Conservation (phyloP, 2,888 invertebrate species). For the Cordilura impudica region DNA sequence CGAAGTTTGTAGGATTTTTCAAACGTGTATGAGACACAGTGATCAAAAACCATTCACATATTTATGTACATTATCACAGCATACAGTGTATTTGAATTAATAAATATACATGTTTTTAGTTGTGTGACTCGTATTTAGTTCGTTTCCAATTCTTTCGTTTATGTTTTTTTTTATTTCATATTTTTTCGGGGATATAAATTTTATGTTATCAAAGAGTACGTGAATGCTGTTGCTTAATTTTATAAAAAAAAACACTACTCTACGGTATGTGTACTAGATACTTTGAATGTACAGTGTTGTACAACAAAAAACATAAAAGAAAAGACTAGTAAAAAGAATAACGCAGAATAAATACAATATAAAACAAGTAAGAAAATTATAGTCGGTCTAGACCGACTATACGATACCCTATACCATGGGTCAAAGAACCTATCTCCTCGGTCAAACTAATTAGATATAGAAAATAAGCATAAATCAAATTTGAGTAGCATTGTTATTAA, state of each 20-base stretch:
- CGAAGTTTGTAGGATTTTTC: constrained; percentile 20
- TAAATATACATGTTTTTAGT: not conserved
- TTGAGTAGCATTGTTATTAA: no score
- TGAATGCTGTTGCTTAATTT: constrained; percentile 2
- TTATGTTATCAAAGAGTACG: constrained; percentile 48
- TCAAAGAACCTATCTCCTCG: no score
- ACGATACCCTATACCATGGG: no score
- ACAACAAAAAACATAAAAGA: no score
- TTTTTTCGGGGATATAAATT: constrained; percentile 51
- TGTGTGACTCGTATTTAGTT: constrained; percentile 35
- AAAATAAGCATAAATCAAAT: no score
- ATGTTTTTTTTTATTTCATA: constrained; percentile 1
- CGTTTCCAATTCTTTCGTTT: constrained; percentile 53
- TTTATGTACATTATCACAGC: constrained; percentile 37
- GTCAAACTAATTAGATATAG: no score
- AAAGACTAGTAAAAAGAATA: no score
- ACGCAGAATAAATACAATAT: no score
- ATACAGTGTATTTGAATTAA: not conserved
- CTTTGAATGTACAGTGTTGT: no score
- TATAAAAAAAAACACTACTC: not conserved
- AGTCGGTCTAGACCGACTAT: no score
- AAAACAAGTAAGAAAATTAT: no score
- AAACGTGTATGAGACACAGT: constrained; percentile 43
- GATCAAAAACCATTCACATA: constrained; percentile 53
- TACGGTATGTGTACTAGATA: not conserved